These are phyloP conservation scores for Gallinago jamesoni DNA, from an alignment of 2,113 vertebrate genomes.

Conservation along the genomic window DNA sequence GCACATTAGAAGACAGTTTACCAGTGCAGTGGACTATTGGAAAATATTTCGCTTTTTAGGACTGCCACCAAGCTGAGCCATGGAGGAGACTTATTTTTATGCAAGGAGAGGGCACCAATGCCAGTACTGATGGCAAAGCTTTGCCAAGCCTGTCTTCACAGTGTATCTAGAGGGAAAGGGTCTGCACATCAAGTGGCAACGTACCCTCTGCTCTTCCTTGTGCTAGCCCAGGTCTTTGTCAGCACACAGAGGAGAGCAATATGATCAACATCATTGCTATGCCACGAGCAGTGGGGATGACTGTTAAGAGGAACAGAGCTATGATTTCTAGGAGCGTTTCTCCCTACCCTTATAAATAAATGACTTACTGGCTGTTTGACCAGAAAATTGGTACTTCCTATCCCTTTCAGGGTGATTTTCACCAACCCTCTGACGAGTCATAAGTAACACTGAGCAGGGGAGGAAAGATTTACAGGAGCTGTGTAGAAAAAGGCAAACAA, in stretches of 20 bases:
- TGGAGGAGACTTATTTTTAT: background rate
- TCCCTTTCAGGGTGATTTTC: slow-evolving; percentile 7
- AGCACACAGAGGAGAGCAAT: background rate
- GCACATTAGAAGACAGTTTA: background rate
- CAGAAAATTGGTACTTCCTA: background rate
- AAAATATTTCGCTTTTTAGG: background rate
- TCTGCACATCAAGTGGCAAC: accelerated
- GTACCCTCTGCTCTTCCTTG: background rate
- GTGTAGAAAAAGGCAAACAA: background rate
- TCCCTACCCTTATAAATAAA: background rate
- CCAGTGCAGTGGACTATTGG: background rate
- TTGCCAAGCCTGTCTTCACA: background rate
- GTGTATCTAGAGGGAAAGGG: background rate
- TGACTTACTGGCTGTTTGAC: background rate
- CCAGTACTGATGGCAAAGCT: background rate
- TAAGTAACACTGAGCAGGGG: slow-evolving; percentile 11
- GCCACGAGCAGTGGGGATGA: accelerated
- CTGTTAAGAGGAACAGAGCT: background rate
- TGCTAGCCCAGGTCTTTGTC: background rate
- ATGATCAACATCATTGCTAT: background rate
- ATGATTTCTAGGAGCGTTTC: background rate
- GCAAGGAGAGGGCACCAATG: background rate
- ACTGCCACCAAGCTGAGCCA: background rate
- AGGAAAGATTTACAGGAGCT: slow-evolving; percentile 3
- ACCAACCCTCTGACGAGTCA: background rate